These are phyloP conservation scores for Epinephelus malabaricus DNA, from an alignment of 2,797 vertebrate genomes.

Conservation along the genomic window DNA sequence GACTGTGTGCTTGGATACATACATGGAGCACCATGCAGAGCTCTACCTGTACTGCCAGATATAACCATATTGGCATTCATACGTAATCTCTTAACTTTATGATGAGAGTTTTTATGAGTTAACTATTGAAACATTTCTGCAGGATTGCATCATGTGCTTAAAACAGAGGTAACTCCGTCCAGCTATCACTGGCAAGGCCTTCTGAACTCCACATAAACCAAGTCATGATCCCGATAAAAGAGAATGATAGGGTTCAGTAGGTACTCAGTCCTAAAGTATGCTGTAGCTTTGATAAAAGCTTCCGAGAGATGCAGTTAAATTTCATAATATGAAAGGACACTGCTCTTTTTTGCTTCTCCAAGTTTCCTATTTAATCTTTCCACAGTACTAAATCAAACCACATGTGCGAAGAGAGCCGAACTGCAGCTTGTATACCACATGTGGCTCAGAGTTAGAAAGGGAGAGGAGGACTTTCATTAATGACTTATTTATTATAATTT, in stretches of 20 bases:
- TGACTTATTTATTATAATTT: conserved; percentile 17
- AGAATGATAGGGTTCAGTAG: background rate
- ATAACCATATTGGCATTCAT: background rate
- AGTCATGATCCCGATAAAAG: conserved; percentile 29
- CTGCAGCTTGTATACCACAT: conserved; percentile 73
- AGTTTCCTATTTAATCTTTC: conserved; percentile 83
- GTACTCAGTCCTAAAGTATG: conserved; percentile 21
- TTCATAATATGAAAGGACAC: conserved; percentile 69
- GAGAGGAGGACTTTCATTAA: conserved; percentile 65
- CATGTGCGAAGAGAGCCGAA: conserved; percentile 73
- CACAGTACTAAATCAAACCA: conserved; percentile 85
- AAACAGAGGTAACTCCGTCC: conserved; percentile 16
- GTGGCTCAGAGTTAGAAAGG: conserved; percentile 64
- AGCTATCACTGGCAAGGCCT: conserved; percentile 15
- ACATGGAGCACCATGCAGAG: background rate
- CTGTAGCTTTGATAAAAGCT: conserved; percentile 42
- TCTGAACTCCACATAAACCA: conserved; percentile 35
- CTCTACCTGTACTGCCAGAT: background rate
- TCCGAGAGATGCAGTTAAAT: conserved; percentile 43
- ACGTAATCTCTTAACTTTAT: background rate
- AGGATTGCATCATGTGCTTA: conserved; percentile 37
- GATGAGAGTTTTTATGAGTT: conserved; percentile 8
- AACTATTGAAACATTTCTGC: conserved; percentile 25
- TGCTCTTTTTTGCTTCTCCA: conserved; percentile 79
- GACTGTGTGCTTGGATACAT: background rate